Percentiles rank a stretch among this genome's conserved stretches.
phyloP scores from a whole-genome alignment of 2,113 vertebrate species.

The Struthidea cinerea region DNA sequence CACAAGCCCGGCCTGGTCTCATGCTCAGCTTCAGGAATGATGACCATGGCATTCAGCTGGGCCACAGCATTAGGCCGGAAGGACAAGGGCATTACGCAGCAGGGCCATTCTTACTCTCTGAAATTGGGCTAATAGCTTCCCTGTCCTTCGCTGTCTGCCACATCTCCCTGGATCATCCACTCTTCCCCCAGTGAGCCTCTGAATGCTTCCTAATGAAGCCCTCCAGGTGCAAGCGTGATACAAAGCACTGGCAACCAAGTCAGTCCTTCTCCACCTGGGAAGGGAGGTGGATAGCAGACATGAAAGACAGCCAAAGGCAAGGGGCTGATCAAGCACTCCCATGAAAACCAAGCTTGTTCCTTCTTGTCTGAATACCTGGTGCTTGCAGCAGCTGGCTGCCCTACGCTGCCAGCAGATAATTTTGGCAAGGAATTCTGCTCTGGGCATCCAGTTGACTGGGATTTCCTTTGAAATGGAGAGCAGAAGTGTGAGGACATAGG shows the following conservation, averaged over 20 bases:
- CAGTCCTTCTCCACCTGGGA: neutral
- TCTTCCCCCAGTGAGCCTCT: neutral
- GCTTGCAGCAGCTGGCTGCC: neutral
- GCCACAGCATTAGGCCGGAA: neutral
- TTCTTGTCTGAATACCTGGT: constrained; percentile 3
- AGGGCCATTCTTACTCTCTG: neutral
- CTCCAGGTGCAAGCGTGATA: fast-evolving
- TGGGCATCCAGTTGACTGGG: neutral
- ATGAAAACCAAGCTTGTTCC: neutral
- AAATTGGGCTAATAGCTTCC: neutral
- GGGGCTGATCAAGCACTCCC: neutral
- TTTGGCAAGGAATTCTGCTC: constrained; percentile 1
- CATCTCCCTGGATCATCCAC: neutral
- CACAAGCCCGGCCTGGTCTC: neutral
- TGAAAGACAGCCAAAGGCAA: neutral
- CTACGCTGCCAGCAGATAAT: neutral
- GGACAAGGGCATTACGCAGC: neutral
- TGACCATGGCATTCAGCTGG: neutral
- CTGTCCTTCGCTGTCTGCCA: neutral
- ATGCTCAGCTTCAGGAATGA: neutral
- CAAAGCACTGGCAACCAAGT: neutral
- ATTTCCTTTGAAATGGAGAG: neutral
- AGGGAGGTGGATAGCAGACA: neutral
- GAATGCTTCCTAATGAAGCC: neutral
- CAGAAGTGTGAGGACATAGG: neutral